phyloP scores from a whole-genome alignment of 2,113 vertebrate species.

The Galemys pyrenaicus region DNA sequence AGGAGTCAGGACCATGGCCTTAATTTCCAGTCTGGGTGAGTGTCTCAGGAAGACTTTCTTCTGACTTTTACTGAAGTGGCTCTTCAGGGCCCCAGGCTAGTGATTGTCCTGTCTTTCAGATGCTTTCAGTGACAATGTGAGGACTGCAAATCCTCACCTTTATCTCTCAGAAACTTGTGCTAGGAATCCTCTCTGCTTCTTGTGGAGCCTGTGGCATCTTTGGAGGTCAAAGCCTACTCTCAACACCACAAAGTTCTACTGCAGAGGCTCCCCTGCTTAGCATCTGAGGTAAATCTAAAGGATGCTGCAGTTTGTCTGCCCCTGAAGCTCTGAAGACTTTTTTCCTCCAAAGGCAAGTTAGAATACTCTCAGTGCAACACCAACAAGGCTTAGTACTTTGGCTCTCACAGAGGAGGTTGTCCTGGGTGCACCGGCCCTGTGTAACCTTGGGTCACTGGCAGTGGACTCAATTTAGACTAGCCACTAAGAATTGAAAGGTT shows the following conservation, averaged over 20 bases:
- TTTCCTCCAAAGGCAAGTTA: background rate
- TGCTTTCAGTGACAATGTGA: background rate
- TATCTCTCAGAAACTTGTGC: background rate
- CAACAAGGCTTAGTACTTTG: background rate
- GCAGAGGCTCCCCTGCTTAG: background rate
- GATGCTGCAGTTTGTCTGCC: background rate
- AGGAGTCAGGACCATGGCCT: background rate
- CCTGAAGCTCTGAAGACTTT: background rate
- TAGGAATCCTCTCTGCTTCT: background rate
- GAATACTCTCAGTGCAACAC: background rate
- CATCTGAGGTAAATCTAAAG: background rate
- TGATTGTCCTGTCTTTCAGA: background rate
- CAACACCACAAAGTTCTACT: background rate
- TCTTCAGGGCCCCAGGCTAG: background rate
- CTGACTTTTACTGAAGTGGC: background rate
- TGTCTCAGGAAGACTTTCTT: background rate
- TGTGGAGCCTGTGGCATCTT: background rate
- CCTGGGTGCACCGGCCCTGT: background rate
- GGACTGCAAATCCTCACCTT: background rate
- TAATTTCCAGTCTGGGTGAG: background rate
- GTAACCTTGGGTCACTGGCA: background rate
- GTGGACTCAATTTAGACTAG: conserved; percentile 33
- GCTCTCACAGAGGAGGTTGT: background rate
- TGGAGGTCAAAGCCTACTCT: background rate
- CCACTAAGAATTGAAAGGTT: conserved; percentile 27